Evolutionary conservation across 2,113 vertebrate genomes (phyloP), one percentile per base, ranked within the genome.

Genomic region (Heterotilapia buettikoferi): DNA sequence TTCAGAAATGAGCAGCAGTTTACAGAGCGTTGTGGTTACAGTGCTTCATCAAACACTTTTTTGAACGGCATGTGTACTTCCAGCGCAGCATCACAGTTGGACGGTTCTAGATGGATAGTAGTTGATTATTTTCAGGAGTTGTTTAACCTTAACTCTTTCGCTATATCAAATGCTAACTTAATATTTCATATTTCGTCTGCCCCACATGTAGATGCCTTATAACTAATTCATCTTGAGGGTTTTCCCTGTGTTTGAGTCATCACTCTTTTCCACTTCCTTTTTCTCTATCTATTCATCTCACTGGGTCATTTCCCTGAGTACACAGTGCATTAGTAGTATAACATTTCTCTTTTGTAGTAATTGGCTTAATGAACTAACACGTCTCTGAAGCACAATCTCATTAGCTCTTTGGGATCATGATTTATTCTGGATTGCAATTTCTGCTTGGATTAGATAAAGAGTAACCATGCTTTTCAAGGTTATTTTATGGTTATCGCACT

Each of bases 111-210:
- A 88, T 83, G 40, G 50, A 47, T 9, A 78, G 57, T 31, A 68
- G 80, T 19, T 21, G 52, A 40, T 86, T 87, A 16, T 50, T 66
- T 86, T 85, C 21, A 61, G 89, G 53, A 88, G 89, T 90, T 89
- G 92, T 89, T 88, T 83, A 86, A 91, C 88, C 84, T 90, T 86
- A 93, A 85, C 82, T 94, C 87, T 85, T 78, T 24, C 80, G 78
- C 91, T 90, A 26, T 83, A 85, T 94, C 83, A 85, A 83, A 92
- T 89, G 85, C 81, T 63, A 57, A 90, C 83, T 96, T 91, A 95
- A 97, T 96, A 96, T 96, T 97, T 96, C 18, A 96, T 92, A 88
- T 82, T 86, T 95, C 40, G 88, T 88, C 93, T 95, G 94, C 92
- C 93, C 91, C 91, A 91, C 90, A 94, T 95, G 93, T 93, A 92